These are phyloP conservation scores for Spea hammondii DNA, from an alignment of 2,797 vertebrate species.

Conservation along the genomic window DNA sequence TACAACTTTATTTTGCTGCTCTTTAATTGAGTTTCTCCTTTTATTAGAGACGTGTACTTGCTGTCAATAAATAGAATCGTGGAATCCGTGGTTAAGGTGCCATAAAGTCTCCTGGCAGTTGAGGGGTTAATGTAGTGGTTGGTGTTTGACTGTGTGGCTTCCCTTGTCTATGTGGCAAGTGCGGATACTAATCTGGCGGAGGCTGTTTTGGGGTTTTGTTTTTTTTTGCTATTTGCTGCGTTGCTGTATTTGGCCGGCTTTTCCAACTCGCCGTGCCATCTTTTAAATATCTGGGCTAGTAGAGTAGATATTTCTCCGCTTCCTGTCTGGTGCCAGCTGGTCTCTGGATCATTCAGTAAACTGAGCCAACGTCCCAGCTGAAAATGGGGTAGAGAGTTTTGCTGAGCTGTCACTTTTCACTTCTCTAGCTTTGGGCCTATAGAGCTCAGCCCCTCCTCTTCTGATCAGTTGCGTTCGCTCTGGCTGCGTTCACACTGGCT, in stretches of 20 bases:
- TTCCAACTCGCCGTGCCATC: not conserved
- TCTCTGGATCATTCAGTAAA: conserved; percentile 50
- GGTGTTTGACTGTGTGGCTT: not conserved
- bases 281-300: not conserved
- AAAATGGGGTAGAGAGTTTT: conserved; percentile 43
- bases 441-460: not conserved
- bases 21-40: too few relatives aligned
- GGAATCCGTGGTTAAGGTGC: too few relatives aligned
- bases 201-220: too few relatives aligned
- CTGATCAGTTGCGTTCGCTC: not conserved
- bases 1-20: too few relatives aligned
- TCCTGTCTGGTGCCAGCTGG: conserved; percentile 53
- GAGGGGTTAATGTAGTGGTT: not conserved
- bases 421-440: conserved; percentile 32
- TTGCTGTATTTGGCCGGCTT: conserved; percentile 15
- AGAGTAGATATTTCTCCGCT: conserved; percentile 9
- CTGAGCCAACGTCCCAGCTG: conserved; percentile 50
- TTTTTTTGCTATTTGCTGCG: not conserved
- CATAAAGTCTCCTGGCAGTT: not conserved
- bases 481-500: not conserved
- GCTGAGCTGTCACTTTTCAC: conserved; percentile 57
- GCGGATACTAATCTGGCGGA: not conserved
- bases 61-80: too few relatives aligned
- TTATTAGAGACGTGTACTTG: too few relatives aligned
- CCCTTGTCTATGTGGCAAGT: conserved; percentile 18